Conservation (phyloP, 1,140 invertebrate species). For the Argopecten irradians region DNA sequence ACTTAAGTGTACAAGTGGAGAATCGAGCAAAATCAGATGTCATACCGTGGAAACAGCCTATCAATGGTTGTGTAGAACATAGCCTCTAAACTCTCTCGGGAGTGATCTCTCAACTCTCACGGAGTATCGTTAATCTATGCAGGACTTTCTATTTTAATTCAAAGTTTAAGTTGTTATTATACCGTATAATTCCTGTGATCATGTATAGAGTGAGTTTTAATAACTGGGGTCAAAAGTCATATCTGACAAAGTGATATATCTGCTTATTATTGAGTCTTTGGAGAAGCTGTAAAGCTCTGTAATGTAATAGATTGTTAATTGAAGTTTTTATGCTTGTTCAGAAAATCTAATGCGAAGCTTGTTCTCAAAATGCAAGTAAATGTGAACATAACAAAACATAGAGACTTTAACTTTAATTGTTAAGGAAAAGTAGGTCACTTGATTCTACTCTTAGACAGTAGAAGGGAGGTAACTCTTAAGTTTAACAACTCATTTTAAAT, state of each 20-base stretch:
- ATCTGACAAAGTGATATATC: not conserved
- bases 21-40: slow-evolving; percentile 2
- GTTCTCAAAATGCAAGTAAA: too few relatives aligned
- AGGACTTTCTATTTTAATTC: slow-evolving; percentile 13
- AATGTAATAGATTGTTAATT: not conserved
- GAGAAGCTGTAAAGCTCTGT: not conserved
- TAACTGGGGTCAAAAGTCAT: not conserved
- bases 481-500: not conserved
- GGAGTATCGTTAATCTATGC: not conserved
- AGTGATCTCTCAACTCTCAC: not conserved
- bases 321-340: not conserved
- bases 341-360: too few relatives aligned
- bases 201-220: not conserved
- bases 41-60: slow-evolving; percentile 43
- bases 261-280: not conserved
- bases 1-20: not conserved
- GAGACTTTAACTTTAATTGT: too few relatives aligned
- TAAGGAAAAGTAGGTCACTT: too few relatives aligned
- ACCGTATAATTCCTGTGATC: not conserved
- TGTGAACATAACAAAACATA: too few relatives aligned
- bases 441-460: too few relatives aligned
- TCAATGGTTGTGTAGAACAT: slow-evolving; percentile 47
- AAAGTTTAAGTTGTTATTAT: not conserved
- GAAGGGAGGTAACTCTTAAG: not conserved
- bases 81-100: slow-evolving; percentile 13